phyloP scores from a whole-genome alignment of 2,888 invertebrate species.

The Torymus auratus region DNA sequence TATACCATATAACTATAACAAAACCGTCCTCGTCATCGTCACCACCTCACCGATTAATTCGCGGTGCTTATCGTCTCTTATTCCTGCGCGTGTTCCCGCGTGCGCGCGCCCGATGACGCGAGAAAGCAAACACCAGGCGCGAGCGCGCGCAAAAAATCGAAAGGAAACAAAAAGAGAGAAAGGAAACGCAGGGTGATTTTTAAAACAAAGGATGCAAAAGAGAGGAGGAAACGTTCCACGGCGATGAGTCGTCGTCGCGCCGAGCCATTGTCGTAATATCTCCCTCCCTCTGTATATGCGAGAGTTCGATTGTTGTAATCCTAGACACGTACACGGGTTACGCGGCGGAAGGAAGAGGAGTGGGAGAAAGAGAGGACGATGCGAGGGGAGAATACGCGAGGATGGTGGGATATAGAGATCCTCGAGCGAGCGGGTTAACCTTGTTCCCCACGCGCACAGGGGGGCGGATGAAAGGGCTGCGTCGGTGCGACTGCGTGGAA shows the following conservation, averaged over 20 bases:
- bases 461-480: too few relatives aligned
- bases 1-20: too few relatives aligned
- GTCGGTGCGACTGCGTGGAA: too few relatives aligned
- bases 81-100: slow-evolving; percentile 16
- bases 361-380: background rate
- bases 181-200: background rate
- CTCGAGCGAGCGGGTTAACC: too few relatives aligned
- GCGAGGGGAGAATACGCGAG: slow-evolving; percentile 27
- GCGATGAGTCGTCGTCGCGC: slow-evolving; percentile 32
- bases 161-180: slow-evolving; percentile 20
- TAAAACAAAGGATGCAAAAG: slow-evolving; percentile 22
- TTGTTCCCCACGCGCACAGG: too few relatives aligned
- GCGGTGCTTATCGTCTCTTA: slow-evolving; percentile 46
- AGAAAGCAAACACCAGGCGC: slow-evolving; percentile 15
- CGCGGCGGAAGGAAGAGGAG: slow-evolving; percentile 43
- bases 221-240: slow-evolving; percentile 21
- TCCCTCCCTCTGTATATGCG: background rate
- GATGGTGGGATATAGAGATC: background rate
- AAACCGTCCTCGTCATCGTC: too few relatives aligned
- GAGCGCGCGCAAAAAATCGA: background rate
- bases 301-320: slow-evolving; percentile 52
- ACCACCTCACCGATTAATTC: slow-evolving; percentile 25
- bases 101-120: slow-evolving; percentile 1
- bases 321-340: slow-evolving; percentile 48
- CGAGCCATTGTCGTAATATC: slow-evolving; percentile 41